Base-by-base conservation (phyloP, 1,140 invertebrate genomes). In the Antheraea pernyi region DNA sequence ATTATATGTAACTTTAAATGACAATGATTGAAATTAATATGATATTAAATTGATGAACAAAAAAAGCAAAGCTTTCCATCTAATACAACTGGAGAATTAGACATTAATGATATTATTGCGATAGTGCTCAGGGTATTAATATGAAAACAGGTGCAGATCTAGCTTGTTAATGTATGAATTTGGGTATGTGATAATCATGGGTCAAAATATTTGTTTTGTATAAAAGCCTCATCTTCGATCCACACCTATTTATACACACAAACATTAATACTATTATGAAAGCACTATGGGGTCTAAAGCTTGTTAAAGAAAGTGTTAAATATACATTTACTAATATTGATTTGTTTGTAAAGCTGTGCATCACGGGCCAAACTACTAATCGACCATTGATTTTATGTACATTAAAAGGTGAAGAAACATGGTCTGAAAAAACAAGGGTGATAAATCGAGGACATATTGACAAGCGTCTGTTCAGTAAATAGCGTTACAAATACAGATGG, bases 401-500 rank as follows among this genome's bases (percentile, higher is more conserved):
- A 61, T 61, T 61, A 61, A 7, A 61, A 36, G 59, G 19, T 22
- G 59, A 61, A 61, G 19, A 22, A 61, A 22, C 19, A 61, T 19
- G 30, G 59, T 22, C 11, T 16, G 16, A 53, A 53, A 53, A 53
- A 53, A 53, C 46, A 53, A 11, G 19, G 9, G 59, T 61, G 19
- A 13, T 22, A 61, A 19, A 68, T 65, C 65, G 70, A 76, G 61
- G 61, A 74, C 71, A 81, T 73, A 81, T 67, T 77, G 67, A 73
- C 69, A 80, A 87, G 85, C 83, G 71, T 82, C 76, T 78, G 77
- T 71, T 71, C 63, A 67, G 67, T 75, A 69, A 76, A 79, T 42
- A 81, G 78, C 82, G 78, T 76, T 74, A 75, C 72, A 68, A 77
- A 76, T 81, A 88, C 69, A 81, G 70, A 79, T 85, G 78, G 80